Conservation (phyloP, 2,113 vertebrate species). For the Dolichallabes microphthalmus region DNA sequence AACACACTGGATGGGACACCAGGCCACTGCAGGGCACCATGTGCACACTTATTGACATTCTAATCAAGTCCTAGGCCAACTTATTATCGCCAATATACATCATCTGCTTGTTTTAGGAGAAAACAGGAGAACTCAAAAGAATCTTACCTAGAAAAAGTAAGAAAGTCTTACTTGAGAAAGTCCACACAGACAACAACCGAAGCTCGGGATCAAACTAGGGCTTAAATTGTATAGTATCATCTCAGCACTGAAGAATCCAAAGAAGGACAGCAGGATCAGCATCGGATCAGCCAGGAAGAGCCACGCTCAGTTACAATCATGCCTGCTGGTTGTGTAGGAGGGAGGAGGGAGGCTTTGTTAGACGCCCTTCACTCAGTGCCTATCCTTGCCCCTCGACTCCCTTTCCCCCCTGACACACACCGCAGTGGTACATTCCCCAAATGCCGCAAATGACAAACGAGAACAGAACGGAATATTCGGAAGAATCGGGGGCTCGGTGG, state of each 20-base stretch:
- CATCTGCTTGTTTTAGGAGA: background rate
- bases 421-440: constrained; percentile 41
- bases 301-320: background rate
- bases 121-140: background rate
- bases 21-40: background rate
- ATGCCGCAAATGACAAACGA: constrained; percentile 39
- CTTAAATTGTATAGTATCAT: background rate
- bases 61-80: background rate
- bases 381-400: background rate
- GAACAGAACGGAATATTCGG: background rate
- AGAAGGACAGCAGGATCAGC: background rate
- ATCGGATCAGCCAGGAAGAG: background rate
- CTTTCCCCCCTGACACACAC: background rate
- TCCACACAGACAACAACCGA: background rate
- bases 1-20: background rate
- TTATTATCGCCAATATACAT: background rate
- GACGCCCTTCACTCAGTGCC: background rate
- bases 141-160: background rate
- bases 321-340: background rate
- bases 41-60: background rate
- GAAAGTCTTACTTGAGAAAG: background rate
- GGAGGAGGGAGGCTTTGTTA: constrained; percentile 8
- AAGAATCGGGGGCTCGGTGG: constrained; percentile 19
- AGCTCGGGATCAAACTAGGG: background rate
- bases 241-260: background rate